phyloP scores from a whole-genome alignment of 2,888 invertebrate species.

The Cryptus armator region DNA sequence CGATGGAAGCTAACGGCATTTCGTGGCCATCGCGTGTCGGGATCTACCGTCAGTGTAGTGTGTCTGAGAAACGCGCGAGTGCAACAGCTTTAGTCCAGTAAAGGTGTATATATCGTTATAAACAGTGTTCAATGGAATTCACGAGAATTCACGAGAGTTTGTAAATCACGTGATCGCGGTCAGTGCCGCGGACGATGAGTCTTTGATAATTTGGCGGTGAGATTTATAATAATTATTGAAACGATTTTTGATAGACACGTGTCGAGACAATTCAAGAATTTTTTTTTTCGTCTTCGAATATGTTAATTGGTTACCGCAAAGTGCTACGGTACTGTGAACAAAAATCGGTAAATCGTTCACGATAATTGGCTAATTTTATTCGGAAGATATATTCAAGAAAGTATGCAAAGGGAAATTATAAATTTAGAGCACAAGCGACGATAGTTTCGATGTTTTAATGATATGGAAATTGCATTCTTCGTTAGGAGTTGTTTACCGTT shows the following conservation, averaged over 20 bases:
- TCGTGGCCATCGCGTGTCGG: constrained; percentile 63
- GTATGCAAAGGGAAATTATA: no score
- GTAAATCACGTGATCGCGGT: background rate
- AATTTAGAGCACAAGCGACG: background rate
- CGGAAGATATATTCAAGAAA: no score
- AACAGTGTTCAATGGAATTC: constrained; percentile 27
- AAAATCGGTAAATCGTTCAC: background rate
- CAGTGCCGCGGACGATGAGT: constrained; percentile 20
- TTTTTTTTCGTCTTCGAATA: background rate
- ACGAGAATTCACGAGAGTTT: background rate
- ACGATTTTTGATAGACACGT: background rate
- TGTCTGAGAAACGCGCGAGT: constrained; percentile 60
- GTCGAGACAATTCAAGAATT: background rate
- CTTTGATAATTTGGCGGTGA: constrained; percentile 21
- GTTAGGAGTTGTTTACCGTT: constrained; percentile 20
- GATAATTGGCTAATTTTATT: constrained; percentile 12
- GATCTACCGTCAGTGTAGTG: constrained; percentile 54
- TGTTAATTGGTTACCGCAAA: background rate
- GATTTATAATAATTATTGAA: background rate
- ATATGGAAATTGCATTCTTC: constrained; percentile 31
- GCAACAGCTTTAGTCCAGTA: constrained; percentile 37
- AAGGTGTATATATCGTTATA: constrained; percentile 24
- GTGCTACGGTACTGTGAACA: background rate
- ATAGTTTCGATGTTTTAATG: constrained; percentile 21
- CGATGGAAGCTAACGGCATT: constrained; percentile 76